Conservation (phyloP, 2,888 invertebrate species). For the Himalopsyche kuldschensis region DNA sequence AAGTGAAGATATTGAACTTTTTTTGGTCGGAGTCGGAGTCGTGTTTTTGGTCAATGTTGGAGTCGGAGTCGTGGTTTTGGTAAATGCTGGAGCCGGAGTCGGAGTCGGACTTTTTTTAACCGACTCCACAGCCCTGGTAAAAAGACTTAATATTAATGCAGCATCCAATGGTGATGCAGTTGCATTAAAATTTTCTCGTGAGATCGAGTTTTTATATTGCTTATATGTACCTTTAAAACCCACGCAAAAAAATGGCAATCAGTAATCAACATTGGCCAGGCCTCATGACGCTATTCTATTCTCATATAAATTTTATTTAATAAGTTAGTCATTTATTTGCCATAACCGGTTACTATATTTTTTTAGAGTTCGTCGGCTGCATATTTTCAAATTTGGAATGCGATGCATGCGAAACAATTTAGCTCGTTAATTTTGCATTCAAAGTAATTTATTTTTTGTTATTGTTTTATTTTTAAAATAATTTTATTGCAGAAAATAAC, state of each 20-base stretch:
- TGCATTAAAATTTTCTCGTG: background rate
- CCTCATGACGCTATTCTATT: background rate
- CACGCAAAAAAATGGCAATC: background rate
- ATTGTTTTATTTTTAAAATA: background rate
- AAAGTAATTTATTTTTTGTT: background rate
- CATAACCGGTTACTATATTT: background rate
- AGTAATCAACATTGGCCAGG: background rate
- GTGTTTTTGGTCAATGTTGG: too few relatives aligned
- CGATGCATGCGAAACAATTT: background rate
- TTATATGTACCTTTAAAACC: background rate
- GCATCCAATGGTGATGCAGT: background rate
- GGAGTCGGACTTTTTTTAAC: too few relatives aligned
- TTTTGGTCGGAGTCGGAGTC: too few relatives aligned
- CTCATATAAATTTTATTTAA: background rate
- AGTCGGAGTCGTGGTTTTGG: too few relatives aligned
- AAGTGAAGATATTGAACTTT: too few relatives aligned
- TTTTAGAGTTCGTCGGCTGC: background rate
- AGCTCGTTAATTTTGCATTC: background rate
- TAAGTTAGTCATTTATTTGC: background rate
- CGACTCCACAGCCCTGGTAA: too few relatives aligned
- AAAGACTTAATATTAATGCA: too few relatives aligned
- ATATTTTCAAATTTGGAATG: background rate
- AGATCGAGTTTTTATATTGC: background rate
- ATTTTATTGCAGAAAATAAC: background rate
- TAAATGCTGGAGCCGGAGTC: too few relatives aligned